Base-by-base conservation (phyloP, 2,797 vertebrate species). In the Cyprinodon diabolis region DNA sequence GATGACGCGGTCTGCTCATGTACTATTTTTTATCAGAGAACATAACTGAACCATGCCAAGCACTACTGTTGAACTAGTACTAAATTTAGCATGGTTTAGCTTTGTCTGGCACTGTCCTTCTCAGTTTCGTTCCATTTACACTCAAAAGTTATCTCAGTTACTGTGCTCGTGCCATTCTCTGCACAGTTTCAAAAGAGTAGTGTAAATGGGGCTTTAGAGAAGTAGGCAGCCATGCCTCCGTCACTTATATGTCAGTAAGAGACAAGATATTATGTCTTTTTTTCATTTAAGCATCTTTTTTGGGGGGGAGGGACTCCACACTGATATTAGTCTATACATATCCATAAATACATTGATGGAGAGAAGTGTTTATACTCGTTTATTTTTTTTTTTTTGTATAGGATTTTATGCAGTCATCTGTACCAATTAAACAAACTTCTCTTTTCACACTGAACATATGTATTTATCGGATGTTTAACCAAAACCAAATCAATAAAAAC, bases 321-420 rank as follows among this genome's bases (percentile, higher is more conserved):
- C 55, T 2, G 21, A 54, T n/a, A 9, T 54, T 19, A 35, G 14
- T 58, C 6, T 58, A 2, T 58, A 35, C 12, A 58, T 17, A 17
- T 58, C 30, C 25, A 48, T 19, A 79, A 69, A 35, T 66, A 68
- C 66, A 74, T 56, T 76, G 70, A 66, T 81, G 78, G 81, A 81
- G 77, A 83, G 68, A 68, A 43, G 10, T 25, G 1, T 82, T 77
- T 70, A 81, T 72, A 82, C 70, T 84, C 73, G 57, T 30, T 83
- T 81, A 60, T 79, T 81, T 67, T 81, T 19, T 49, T 60, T 65
- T 77, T 58, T 75, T 37, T 71, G 66, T 37, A 17, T 48, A 69
- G 68, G 57, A 63, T 81, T 66, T 81, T 68, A 49, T 52, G 49
- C 69, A 62, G 58, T 9, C 40, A 30, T 51, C 14, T 75, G 69